phyloP scores from a whole-genome alignment of 2,888 invertebrate genomes.

The Uloborus plumipes region DNA sequence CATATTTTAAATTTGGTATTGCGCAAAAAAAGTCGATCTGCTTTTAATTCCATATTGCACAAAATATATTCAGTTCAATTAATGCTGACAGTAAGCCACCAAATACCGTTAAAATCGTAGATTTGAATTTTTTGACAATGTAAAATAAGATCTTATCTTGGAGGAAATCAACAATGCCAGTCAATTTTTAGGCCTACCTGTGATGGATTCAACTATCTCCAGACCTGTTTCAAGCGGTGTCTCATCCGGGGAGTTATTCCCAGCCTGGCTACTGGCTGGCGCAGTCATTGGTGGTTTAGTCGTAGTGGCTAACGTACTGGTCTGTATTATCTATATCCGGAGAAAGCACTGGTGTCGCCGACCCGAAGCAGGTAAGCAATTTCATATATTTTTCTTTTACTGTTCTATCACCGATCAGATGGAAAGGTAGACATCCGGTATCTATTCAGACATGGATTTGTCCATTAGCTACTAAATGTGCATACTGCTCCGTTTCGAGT shows the following conservation, averaged over 20 bases:
- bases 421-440: no score
- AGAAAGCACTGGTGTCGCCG: slow-evolving; percentile 34
- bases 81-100: background rate
- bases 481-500: no score
- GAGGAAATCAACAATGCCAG: slow-evolving; percentile 47
- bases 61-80: no score
- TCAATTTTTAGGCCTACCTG: slow-evolving; percentile 56
- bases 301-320: slow-evolving; percentile 44
- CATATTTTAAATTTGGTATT: no score
- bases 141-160: slow-evolving; percentile 21
- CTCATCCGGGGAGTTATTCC: slow-evolving; percentile 38
- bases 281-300: slow-evolving; percentile 53
- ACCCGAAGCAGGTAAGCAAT: slow-evolving; percentile 32
- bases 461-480: no score
- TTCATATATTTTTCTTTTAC: background rate
- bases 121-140: background rate
- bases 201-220: slow-evolving; percentile 57
- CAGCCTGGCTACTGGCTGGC: slow-evolving; percentile 42
- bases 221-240: slow-evolving; percentile 28
- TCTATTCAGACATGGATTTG: no score
- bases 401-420: no score
- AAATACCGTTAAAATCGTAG: background rate
- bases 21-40: no score
- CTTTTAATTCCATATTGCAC: no score
- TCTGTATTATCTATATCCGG: slow-evolving; percentile 54